Base-by-base conservation (phyloP, 64 coral and sea anemone genomes). In the Acropora yongei region DNA sequence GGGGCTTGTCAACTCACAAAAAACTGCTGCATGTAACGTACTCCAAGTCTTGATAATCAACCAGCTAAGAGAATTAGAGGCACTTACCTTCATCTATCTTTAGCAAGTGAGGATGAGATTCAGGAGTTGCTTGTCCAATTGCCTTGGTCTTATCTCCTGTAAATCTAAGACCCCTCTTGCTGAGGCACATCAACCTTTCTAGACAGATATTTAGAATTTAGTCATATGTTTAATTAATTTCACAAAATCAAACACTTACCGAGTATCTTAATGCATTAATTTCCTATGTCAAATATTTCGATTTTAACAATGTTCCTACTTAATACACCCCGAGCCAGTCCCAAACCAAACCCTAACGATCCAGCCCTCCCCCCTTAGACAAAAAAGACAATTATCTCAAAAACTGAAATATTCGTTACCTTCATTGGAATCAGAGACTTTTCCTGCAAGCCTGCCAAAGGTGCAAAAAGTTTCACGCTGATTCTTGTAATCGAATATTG, bases 121-220 rank as follows among this genome's bases (percentile, higher is more conserved):
- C 88, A 5, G 86, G 68, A 12, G 80, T 98, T 40, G 97, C 94
- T 55, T 98, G 97, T 60, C 97, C 97, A 65, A 98, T 97, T 12
- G 88, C 88, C 17, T 80, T 73, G 4, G 76, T 45, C 74, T 91
- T 87, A 65, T 90, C 88, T 4, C 74, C 50, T 77, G 14, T 53
- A 93, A 81, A 96, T 43, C 17, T 49, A 2, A 57, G 43, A 6
- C 95, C 90, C 80, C 80, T 96, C 76, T 89, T 51, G 49, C 86
- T 77, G 2, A 90, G 91, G 42, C 12, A 43, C 17, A 78, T 41
- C 8, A 93, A 47, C 20, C 82, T 89, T 18, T 86, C 95, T 96
- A 43, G 49, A 42, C 80, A 83, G 42, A 16, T 12, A 63, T 63
- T 63, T 63, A 7, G 16, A 63, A 3, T 3, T 63, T 10, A 11